A percentile compares a stretch with the other conserved stretches of the same genome.
These are phyloP conservation scores for Drosophila pseudotalamancana DNA, from an alignment of 2,888 invertebrate species.

Conservation along the genomic window DNA sequence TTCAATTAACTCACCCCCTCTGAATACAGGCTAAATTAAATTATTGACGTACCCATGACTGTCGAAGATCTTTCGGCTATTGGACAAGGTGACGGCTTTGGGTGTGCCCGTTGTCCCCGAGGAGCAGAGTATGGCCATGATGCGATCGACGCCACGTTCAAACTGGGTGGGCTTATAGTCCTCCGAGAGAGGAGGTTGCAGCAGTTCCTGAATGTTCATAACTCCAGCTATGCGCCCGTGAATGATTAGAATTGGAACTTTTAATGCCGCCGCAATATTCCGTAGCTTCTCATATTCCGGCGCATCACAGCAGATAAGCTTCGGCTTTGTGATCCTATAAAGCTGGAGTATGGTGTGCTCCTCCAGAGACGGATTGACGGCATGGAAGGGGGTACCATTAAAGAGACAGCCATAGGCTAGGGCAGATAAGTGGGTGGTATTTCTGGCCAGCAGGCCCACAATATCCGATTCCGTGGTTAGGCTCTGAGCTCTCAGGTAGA, in stretches of 20 bases:
- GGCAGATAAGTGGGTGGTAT: slow-evolving; percentile 67
- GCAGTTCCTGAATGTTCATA: slow-evolving; percentile 37
- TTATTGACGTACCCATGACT: slow-evolving; percentile 39
- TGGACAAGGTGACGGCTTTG: slow-evolving; percentile 77
- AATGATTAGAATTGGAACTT: slow-evolving; percentile 35
- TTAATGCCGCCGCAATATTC: slow-evolving; percentile 34
- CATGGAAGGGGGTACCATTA: slow-evolving; percentile 72
- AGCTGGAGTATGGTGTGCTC: slow-evolving; percentile 56
- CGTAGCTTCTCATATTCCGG: slow-evolving; percentile 59
- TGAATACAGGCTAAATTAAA: background rate
- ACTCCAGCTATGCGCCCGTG: slow-evolving; percentile 35
- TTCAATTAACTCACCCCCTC: no score
- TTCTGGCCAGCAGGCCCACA: slow-evolving; percentile 70
- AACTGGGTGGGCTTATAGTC: slow-evolving; percentile 46
- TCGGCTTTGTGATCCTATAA: slow-evolving; percentile 66
- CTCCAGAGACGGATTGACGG: slow-evolving; percentile 62
- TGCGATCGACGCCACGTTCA: slow-evolving; percentile 52
- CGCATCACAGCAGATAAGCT: slow-evolving; percentile 71
- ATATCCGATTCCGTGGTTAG: slow-evolving; percentile 60
- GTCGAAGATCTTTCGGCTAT: slow-evolving; percentile 62
- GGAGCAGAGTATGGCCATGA: slow-evolving; percentile 77
- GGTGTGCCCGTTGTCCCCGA: slow-evolving; percentile 83
- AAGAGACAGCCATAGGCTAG: slow-evolving; percentile 73
- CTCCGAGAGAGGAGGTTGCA: slow-evolving; percentile 31
- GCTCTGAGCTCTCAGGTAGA: slow-evolving; percentile 49